Conservation (phyloP, 2,113 vertebrate genomes). For the Corvus cornix region DNA sequence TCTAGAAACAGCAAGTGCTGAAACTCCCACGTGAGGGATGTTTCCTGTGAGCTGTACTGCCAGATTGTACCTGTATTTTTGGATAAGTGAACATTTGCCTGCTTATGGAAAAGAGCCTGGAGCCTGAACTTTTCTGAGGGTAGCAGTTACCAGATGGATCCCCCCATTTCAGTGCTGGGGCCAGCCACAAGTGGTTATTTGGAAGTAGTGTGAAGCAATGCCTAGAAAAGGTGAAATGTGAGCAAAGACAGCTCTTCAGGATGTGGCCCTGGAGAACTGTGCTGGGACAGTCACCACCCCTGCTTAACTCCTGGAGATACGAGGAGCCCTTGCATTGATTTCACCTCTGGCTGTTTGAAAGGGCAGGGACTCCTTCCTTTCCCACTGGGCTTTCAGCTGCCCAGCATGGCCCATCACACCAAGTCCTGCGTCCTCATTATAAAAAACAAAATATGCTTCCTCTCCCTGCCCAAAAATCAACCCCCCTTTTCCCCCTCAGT, state of each 20-base stretch:
- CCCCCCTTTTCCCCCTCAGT: not conserved
- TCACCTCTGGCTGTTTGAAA: not conserved
- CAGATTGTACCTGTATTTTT: constrained; percentile 47
- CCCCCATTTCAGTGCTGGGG: not conserved
- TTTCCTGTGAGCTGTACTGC: constrained; percentile 47
- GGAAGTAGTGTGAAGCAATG: not conserved
- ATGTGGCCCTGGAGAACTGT: not conserved
- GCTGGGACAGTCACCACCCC: not conserved
- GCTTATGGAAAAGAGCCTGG: not conserved
- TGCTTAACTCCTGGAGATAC: not conserved
- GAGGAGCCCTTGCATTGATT: not conserved
- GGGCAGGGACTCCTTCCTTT: not conserved
- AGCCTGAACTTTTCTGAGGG: not conserved
- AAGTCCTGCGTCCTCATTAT: not conserved
- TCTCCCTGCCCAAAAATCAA: not conserved
- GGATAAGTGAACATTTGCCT: constrained; percentile 24
- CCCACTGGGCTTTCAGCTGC: not conserved
- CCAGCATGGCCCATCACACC: not conserved
- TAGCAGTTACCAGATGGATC: constrained; percentile 16
- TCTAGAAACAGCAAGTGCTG: constrained; percentile 57
- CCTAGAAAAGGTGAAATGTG: not conserved
- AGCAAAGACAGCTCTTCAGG: not conserved
- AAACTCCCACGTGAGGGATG: constrained; percentile 39
- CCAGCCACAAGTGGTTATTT: not conserved
- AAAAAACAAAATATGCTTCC: not conserved